phyloP scores from a whole-genome alignment of 2,797 vertebrate genomes.

The Peromyscus melanophrys region DNA sequence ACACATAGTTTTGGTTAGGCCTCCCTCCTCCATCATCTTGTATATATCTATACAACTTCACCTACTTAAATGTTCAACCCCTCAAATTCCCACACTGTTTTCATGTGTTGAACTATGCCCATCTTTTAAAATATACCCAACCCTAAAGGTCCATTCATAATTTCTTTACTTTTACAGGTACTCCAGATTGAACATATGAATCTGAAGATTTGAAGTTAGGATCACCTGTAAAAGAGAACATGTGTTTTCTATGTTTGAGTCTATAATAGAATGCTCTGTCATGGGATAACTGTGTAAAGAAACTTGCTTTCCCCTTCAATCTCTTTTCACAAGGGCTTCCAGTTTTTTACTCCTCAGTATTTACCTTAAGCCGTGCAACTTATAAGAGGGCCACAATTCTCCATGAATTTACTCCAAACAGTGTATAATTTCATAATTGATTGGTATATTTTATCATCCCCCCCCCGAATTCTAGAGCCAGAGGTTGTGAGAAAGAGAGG shows the following conservation, averaged over 20 bases:
- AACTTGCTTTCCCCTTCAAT: background rate
- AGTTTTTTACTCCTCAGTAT: background rate
- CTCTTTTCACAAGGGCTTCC: background rate
- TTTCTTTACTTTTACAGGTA: background rate
- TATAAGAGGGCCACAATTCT: background rate
- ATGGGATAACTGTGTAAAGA: background rate
- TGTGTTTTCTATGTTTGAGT: background rate
- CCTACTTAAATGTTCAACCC: background rate
- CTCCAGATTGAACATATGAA: background rate
- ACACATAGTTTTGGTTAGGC: too few relatives aligned
- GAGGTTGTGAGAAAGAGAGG: background rate
- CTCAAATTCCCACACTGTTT: background rate
- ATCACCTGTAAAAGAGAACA: background rate
- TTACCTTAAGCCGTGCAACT: background rate
- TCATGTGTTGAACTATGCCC: background rate
- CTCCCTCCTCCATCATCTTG: too few relatives aligned
- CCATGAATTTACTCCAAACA: background rate
- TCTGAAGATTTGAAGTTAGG: background rate
- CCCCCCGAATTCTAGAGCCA: background rate
- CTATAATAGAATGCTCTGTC: background rate
- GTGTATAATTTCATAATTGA: background rate
- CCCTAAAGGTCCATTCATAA: background rate
- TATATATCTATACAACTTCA: too few relatives aligned
- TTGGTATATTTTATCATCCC: background rate
- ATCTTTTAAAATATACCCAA: background rate